Evolutionary conservation across 2,113 vertebrate species (phyloP).

Genomic region (Ornithorhynchus anatinus): DNA sequence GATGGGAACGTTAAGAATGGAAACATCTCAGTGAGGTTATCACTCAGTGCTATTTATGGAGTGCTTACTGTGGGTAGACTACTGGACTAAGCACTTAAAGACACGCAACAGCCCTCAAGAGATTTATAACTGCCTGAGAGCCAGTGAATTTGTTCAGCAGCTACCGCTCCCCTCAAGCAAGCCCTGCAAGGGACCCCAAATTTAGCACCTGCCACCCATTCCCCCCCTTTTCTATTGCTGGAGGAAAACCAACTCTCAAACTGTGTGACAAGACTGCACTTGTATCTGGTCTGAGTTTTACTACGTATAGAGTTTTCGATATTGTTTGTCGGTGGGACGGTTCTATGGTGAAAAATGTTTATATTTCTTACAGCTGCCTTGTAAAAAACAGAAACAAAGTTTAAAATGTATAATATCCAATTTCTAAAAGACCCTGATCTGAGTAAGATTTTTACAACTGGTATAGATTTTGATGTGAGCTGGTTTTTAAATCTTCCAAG

Average conservation of each 20-base stretch:
- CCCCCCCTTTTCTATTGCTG: slow-evolving; percentile 44
- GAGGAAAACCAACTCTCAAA: slow-evolving; percentile 12
- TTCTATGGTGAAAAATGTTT: slow-evolving; percentile 65
- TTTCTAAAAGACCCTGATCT: slow-evolving; percentile 65
- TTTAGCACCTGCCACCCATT: slow-evolving; percentile 13
- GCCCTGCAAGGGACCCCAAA: slow-evolving; percentile 28
- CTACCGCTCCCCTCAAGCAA: too few relatives aligned
- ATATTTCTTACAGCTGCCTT: slow-evolving; percentile 70
- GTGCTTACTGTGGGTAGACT: too few relatives aligned
- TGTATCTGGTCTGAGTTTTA: slow-evolving; percentile 58
- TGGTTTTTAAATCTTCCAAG: slow-evolving; percentile 73
- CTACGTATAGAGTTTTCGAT: slow-evolving; percentile 54
- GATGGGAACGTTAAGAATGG: too few relatives aligned
- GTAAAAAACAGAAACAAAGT: slow-evolving; percentile 66
- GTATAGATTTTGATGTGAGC: slow-evolving; percentile 75
- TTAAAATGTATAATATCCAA: slow-evolving; percentile 60
- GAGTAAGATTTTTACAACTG: slow-evolving; percentile 69
- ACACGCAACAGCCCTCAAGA: too few relatives aligned
- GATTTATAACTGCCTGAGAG: too few relatives aligned
- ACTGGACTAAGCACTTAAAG: too few relatives aligned
- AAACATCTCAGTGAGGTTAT: too few relatives aligned
- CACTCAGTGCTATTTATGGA: too few relatives aligned
- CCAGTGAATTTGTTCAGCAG: too few relatives aligned
- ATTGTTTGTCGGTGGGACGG: slow-evolving; percentile 54
- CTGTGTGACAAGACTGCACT: slow-evolving; percentile 40